Evolutionary conservation across 2,888 invertebrate species (phyloP).

Genomic region (Teinopalpus imperialis): DNA sequence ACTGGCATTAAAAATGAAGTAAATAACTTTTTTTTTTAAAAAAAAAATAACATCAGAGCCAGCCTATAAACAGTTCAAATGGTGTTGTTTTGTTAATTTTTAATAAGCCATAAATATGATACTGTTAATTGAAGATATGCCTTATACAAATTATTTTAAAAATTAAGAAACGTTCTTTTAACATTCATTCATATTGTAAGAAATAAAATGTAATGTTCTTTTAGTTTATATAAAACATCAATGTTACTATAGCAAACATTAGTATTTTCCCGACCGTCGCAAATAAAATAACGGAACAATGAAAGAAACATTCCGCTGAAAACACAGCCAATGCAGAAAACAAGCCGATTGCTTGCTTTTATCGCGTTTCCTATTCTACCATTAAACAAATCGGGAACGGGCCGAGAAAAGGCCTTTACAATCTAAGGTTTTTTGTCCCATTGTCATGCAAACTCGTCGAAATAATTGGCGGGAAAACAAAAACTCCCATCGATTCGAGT

Average conservation of each 20-base stretch:
- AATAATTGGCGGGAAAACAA: constrained; percentile 35
- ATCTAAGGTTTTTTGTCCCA: constrained; percentile 34
- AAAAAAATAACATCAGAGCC: too few relatives aligned
- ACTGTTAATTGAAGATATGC: too few relatives aligned
- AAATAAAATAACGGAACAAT: constrained; percentile 11
- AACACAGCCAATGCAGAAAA: constrained; percentile 12
- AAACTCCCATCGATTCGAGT: constrained; percentile 31
- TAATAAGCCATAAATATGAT: too few relatives aligned
- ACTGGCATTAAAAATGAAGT: too few relatives aligned
- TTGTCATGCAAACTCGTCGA: constrained; percentile 39
- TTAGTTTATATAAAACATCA: too few relatives aligned
- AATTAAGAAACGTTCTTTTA: too few relatives aligned
- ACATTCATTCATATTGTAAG: too few relatives aligned
- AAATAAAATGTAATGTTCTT: too few relatives aligned
- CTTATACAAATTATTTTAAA: too few relatives aligned
- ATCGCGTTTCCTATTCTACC: constrained; percentile 22
- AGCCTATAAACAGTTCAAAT: too few relatives aligned
- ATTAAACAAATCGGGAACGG: constrained; percentile 25
- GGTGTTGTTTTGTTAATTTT: too few relatives aligned
- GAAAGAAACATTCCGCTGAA: constrained; percentile 12
- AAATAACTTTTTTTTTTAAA: too few relatives aligned
- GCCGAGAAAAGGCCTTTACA: constrained; percentile 16
- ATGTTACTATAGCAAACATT: constrained; percentile 1
- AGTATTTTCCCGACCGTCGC: constrained; percentile 2
- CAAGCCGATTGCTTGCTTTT: constrained; percentile 13